These are phyloP conservation scores for Chloroceryle inda DNA, from an alignment of 2,797 vertebrate genomes.

Conservation along the genomic window DNA sequence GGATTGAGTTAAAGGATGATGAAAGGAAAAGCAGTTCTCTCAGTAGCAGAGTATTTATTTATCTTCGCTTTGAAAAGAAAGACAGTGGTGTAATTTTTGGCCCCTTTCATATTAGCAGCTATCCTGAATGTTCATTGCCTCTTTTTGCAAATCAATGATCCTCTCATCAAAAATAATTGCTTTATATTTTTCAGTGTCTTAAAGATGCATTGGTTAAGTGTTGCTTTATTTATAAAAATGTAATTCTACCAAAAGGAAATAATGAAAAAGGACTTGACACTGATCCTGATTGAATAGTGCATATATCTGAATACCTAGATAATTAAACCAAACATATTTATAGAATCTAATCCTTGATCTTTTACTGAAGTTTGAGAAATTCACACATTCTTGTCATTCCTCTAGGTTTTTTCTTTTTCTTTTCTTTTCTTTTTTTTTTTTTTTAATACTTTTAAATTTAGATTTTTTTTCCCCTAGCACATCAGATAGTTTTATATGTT, in stretches of 20 bases:
- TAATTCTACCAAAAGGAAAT: neutral
- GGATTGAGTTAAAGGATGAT: neutral
- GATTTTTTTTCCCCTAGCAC: neutral
- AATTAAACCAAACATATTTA: neutral
- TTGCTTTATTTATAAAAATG: neutral
- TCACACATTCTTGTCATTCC: neutral
- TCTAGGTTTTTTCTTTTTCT: neutral
- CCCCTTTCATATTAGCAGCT: neutral
- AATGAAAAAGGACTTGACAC: neutral
- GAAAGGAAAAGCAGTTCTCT: conserved; percentile 21
- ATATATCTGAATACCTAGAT: neutral
- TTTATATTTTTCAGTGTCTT: neutral
- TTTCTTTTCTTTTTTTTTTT: neutral
- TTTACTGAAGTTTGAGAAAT: neutral
- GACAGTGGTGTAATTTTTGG: neutral
- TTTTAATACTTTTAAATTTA: too few relatives aligned
- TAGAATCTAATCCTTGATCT: neutral
- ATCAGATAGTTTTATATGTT: neutral
- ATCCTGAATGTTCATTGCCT: neutral
- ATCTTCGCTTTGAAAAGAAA: neutral
- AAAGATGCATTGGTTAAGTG: neutral
- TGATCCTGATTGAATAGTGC: neutral
- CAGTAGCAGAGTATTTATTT: neutral
- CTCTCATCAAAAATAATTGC: neutral
- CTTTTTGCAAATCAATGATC: neutral